A percentile compares a stretch with the other conserved stretches of the same genome.
Conservation (phyloP, 2,888 invertebrate genomes). For the Arge pagana region DNA sequence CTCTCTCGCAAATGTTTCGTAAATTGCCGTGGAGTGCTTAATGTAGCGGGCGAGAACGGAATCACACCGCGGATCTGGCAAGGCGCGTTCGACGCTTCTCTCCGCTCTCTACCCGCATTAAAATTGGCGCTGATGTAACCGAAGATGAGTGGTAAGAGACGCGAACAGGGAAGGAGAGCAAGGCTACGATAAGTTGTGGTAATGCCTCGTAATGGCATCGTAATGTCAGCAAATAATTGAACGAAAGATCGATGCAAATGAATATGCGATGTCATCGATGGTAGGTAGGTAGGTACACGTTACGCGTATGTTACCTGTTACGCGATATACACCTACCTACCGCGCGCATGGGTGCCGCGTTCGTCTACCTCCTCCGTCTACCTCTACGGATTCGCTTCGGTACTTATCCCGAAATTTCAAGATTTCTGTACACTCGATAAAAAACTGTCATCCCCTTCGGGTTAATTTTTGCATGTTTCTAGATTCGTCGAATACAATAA, state of each 20-base stretch:
- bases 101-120: conserved; percentile 11
- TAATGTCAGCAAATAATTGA: conserved; percentile 11
- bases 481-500: too few relatives aligned
- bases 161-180: neutral
- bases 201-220: conserved; percentile 13
- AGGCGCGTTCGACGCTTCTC: conserved; percentile 9
- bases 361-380: too few relatives aligned
- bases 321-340: too few relatives aligned
- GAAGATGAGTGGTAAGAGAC: conserved; percentile 1
- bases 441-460: too few relatives aligned
- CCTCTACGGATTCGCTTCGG: too few relatives aligned
- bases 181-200: conserved; percentile 3
- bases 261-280: too few relatives aligned
- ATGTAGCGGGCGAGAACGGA: conserved; percentile 45
- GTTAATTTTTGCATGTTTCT: too few relatives aligned
- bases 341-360: too few relatives aligned
- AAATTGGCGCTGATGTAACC: conserved; percentile 17
- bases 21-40: conserved; percentile 57
- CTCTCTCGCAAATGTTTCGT: conserved; percentile 53
- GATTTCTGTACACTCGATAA: too few relatives aligned
- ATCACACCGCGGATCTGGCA: neutral
- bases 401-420: too few relatives aligned
- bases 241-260: neutral
- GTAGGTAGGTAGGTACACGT: too few relatives aligned
- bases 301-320: too few relatives aligned